phyloP scores from a whole-genome alignment of 2,113 vertebrate species.

The Pomatostomus ruficeps region DNA sequence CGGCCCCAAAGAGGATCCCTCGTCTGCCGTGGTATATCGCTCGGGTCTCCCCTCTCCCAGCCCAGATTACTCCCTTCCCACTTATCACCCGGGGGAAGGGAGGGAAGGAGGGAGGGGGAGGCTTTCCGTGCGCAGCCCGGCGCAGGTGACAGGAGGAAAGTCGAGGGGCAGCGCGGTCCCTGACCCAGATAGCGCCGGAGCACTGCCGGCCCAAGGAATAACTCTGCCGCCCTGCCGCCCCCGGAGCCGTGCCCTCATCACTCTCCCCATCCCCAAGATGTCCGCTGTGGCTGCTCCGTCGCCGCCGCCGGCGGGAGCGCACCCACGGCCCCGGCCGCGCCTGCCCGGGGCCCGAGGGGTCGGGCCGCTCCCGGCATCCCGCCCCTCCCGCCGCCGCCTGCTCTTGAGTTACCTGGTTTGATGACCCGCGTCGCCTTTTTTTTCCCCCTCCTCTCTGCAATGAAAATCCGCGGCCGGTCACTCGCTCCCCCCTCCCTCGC shows the following conservation, averaged over 20 bases:
- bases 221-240: neutral
- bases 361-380: neutral
- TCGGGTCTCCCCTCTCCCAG: neutral
- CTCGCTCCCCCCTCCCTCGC: neutral
- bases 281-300: neutral
- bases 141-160: neutral
- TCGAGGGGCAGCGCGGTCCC: neutral
- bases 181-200: slow-evolving; percentile 14
- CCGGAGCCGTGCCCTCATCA: neutral
- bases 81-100: neutral
- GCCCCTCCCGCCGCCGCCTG: neutral
- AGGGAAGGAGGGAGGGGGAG: neutral
- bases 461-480: slow-evolving; percentile 30
- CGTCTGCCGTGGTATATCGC: neutral
- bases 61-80: neutral
- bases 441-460: neutral
- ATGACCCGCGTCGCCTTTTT: neutral
- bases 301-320: neutral
- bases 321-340: neutral
- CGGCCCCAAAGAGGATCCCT: neutral
- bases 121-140: neutral
- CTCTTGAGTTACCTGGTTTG: slow-evolving; percentile 52
- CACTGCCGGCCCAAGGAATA: neutral
- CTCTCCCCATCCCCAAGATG: neutral
- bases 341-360: neutral